Evolutionary conservation across 2,797 vertebrate species (phyloP).

Genomic region (Urophycis tenuis): DNA sequence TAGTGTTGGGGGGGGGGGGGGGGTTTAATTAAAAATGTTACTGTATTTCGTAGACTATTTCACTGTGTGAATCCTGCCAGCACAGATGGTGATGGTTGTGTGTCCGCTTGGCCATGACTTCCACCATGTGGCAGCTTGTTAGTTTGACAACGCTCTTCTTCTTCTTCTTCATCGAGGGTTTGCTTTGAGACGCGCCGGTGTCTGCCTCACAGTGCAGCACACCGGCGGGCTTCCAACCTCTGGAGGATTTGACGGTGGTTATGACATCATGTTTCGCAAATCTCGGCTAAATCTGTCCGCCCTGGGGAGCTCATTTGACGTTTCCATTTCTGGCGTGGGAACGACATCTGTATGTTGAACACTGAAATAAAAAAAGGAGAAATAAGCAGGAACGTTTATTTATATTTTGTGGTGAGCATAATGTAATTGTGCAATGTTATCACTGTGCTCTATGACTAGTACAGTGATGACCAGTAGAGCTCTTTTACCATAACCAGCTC

Average conservation of each 20-base stretch:
- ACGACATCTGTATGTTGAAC: slow-evolving; percentile 40
- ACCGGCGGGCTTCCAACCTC: slow-evolving; percentile 16
- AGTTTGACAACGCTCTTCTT: neutral
- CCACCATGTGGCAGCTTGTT: neutral
- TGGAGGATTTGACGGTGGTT: slow-evolving; percentile 19
- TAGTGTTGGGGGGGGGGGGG: too few species aligned
- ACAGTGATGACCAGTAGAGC: neutral
- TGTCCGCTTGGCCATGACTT: too few species aligned
- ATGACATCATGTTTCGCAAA: slow-evolving; percentile 40
- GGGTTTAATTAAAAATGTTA: neutral
- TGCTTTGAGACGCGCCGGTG: neutral
- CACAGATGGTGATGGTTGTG: too few species aligned
- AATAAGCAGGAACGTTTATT: slow-evolving; percentile 14
- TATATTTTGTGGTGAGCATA: slow-evolving; percentile 11
- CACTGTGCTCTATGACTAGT: neutral
- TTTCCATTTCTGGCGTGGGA: slow-evolving; percentile 60
- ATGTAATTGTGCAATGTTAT: neutral
- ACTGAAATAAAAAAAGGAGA: slow-evolving; percentile 17
- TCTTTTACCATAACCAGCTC: neutral
- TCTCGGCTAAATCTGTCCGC: slow-evolving; percentile 47
- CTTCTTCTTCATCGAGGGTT: too few species aligned
- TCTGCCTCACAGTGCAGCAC: neutral
- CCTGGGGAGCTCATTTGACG: slow-evolving; percentile 46
- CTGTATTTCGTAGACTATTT: neutral
- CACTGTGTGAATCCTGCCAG: slow-evolving; percentile 20